Percentiles rank a stretch among this genome's conserved stretches.
Conservation (phyloP, 2,888 invertebrate species). For the Cylindroiulus punctatus region DNA sequence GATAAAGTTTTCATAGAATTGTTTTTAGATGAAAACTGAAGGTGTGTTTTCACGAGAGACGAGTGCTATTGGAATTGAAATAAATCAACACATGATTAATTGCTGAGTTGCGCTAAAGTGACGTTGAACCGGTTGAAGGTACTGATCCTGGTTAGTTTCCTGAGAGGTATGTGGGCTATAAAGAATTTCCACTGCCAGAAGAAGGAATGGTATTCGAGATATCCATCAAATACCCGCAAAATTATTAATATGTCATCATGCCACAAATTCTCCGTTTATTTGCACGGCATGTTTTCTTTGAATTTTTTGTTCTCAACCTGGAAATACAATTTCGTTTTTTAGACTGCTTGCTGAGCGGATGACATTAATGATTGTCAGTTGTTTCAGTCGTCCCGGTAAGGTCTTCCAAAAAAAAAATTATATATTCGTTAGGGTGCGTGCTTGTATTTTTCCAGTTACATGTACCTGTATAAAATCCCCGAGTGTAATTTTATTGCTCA, state of each 20-base stretch:
- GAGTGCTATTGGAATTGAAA: not conserved
- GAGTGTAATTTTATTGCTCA: not conserved
- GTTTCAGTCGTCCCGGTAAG: not conserved
- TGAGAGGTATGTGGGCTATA: not conserved
- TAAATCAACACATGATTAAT: not conserved
- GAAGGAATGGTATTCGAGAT: not conserved
- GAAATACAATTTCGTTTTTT: not conserved
- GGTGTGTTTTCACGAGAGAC: too few species aligned
- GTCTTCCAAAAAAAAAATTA: not conserved
- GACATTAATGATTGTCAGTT: not conserved
- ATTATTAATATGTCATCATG: constrained; percentile 16
- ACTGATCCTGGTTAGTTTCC: not conserved
- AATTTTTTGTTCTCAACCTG: not conserved
- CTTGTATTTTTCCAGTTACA: too few species aligned
- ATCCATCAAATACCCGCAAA: constrained; percentile 23
- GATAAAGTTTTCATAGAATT: too few species aligned
- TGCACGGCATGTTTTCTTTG: not conserved
- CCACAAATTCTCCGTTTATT: not conserved
- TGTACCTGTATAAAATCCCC: not conserved
- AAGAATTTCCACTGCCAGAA: not conserved
- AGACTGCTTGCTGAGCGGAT: not conserved
- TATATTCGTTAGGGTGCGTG: not conserved
- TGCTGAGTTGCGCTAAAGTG: not conserved
- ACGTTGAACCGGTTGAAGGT: not conserved
- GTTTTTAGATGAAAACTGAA: not conserved